phyloP scores from a whole-genome alignment of 2,113 vertebrate species.

The Capreolus pygargus region DNA sequence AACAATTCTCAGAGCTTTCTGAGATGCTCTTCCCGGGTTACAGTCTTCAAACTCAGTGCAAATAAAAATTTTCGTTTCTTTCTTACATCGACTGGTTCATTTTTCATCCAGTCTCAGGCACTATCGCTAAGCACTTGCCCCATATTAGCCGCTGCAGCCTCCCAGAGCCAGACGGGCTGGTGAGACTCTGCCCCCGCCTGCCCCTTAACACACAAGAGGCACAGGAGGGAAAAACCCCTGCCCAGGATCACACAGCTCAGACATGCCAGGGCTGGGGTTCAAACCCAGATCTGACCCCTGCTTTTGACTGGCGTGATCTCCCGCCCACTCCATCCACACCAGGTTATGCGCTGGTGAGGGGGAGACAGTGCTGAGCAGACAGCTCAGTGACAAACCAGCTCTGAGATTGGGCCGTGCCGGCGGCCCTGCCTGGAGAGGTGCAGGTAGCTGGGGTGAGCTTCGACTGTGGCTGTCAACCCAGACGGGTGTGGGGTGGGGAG shows the following conservation, averaged over 20 bases:
- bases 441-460: neutral
- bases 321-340: neutral
- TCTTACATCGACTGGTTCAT: neutral
- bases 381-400: neutral
- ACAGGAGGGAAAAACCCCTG: no score
- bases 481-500: neutral
- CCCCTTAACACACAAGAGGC: neutral
- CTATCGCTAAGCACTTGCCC: neutral
- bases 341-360: neutral
- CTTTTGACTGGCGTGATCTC: neutral
- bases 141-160: neutral
- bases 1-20: neutral
- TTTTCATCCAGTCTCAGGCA: neutral
- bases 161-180: neutral
- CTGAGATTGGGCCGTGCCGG: neutral
- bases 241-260: neutral
- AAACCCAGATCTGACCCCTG: neutral
- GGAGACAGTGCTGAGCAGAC: neutral
- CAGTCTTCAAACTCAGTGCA: neutral
- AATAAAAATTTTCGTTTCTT: neutral
- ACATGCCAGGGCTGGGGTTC: neutral
- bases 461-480: neutral
- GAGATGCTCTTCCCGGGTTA: neutral
- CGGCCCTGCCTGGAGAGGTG: neutral
- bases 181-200: neutral